These are phyloP conservation scores for Astreopora myriophthalma DNA, from an alignment of 64 coral and sea anemone genomes.

Conservation along the genomic window DNA sequence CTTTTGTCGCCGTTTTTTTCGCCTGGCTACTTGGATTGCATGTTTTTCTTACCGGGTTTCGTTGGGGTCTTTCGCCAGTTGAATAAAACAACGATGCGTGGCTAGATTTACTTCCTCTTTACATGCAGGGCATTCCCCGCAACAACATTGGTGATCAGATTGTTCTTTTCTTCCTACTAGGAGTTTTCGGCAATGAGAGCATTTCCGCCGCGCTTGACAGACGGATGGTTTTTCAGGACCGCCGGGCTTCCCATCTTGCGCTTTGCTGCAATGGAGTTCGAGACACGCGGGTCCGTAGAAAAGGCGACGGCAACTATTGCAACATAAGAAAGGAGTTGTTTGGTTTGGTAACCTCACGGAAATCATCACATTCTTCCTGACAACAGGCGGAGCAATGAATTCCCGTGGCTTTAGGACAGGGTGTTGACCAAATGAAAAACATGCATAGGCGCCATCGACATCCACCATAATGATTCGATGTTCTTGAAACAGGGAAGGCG, in stretches of 20 bases:
- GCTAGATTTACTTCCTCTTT: neutral
- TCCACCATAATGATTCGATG: too few species aligned
- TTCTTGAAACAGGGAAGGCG: too few species aligned
- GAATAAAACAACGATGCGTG: slow-evolving; percentile 43
- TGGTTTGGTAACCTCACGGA: neutral
- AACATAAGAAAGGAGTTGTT: neutral
- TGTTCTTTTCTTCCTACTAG: neutral
- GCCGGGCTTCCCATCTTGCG: neutral
- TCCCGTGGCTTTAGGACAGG: neutral
- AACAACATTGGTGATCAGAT: neutral
- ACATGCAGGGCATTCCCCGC: neutral
- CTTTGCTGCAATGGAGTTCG: neutral
- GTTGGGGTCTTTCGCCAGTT: neutral
- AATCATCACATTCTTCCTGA: neutral
- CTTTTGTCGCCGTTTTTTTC: neutral
- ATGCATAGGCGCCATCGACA: too few species aligned
- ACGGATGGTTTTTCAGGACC: neutral
- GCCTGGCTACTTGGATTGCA: neutral
- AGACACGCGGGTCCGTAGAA: neutral
- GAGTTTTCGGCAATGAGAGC: neutral
- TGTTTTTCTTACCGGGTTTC: neutral
- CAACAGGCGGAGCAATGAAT: neutral
- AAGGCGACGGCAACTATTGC: neutral
- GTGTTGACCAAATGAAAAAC: neutral
- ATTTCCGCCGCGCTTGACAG: neutral